These are phyloP conservation scores for Saccostrea echinata DNA, from an alignment of 1,140 invertebrate species.

Conservation along the genomic window DNA sequence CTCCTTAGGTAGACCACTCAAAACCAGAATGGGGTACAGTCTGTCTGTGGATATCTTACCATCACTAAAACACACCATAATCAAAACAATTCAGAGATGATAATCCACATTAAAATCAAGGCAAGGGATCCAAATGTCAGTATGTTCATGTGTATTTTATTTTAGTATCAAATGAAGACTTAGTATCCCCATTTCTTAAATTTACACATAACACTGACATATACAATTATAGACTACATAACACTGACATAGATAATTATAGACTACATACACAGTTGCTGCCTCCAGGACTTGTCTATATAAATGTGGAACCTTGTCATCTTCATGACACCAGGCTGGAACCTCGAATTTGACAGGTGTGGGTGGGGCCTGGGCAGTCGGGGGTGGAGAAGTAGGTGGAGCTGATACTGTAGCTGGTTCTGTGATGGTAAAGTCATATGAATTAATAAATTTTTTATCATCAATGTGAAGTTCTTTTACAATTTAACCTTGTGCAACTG, in stretches of 20 bases:
- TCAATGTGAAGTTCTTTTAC: no score
- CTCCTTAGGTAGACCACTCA: slow-evolving; percentile 83
- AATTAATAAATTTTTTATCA: no score
- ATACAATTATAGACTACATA: no score
- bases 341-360: slow-evolving; percentile 38
- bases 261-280: slow-evolving; percentile 62
- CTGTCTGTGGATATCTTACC: slow-evolving; percentile 83
- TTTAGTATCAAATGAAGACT: no score
- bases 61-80: slow-evolving; percentile 67
- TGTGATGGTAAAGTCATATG: not conserved
- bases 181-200: no score
- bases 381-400: slow-evolving; percentile 6
- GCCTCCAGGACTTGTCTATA: slow-evolving; percentile 74
- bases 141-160: no score
- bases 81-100: not conserved
- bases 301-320: slow-evolving; percentile 66
- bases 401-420: slow-evolving; percentile 26
- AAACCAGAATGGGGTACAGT: slow-evolving; percentile 84
- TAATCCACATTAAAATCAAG: no score
- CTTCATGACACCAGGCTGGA: slow-evolving; percentile 66
- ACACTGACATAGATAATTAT: no score
- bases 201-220: no score
- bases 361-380: slow-evolving; percentile 13
- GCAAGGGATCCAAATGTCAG: no score
- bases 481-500: no score